These are phyloP conservation scores for Conomelus anceps DNA, from an alignment of 2,888 invertebrate genomes.

Conservation along the genomic window DNA sequence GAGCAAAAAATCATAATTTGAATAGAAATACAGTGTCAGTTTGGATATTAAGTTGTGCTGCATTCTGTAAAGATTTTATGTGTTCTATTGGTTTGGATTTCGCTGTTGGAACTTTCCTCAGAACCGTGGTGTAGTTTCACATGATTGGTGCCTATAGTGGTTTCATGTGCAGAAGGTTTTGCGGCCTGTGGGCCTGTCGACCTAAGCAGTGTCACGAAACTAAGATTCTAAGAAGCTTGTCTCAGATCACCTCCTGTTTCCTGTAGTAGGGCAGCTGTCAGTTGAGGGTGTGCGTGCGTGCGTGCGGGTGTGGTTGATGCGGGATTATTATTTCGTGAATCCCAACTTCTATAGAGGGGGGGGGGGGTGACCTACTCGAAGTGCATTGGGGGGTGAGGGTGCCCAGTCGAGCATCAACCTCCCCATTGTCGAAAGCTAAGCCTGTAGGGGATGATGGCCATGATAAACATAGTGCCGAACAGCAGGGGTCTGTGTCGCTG, in stretches of 20 bases:
- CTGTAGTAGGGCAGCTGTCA: background rate
- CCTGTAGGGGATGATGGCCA: background rate
- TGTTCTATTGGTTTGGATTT: background rate
- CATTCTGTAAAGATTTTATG: no score
- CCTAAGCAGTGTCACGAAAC: background rate
- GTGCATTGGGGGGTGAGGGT: no score
- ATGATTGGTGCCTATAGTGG: background rate
- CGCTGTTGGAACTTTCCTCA: background rate
- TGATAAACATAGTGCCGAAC: background rate
- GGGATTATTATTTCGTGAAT: background rate
- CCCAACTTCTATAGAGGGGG: background rate
- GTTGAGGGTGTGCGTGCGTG: background rate
- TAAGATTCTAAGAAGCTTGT: background rate
- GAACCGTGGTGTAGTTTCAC: background rate
- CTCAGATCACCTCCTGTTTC: background rate
- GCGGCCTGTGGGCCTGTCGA: background rate
- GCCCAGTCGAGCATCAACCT: background rate
- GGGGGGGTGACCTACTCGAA: background rate
- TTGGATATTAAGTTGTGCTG: no score
- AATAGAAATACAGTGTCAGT: no score
- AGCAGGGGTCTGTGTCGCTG: background rate
- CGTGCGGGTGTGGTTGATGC: background rate
- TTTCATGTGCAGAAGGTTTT: background rate
- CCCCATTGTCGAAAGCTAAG: background rate
- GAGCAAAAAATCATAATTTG: no score